Conservation (phyloP, 30 jellyfish, hydroid and myxozoan species). For the Aurelia coerulea region DNA sequence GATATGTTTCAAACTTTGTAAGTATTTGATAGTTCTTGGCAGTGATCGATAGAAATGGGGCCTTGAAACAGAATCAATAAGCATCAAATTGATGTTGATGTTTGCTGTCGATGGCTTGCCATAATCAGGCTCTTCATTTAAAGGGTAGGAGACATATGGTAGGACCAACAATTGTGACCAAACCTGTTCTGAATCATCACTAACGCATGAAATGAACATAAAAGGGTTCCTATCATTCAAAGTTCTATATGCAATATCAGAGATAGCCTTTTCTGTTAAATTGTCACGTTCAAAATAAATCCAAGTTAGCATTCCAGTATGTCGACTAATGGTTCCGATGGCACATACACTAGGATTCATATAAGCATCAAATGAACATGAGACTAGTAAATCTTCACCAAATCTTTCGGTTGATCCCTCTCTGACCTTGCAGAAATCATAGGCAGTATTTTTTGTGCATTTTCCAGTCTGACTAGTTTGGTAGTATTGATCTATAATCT, state of each 20-base stretch:
- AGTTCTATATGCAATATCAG: constrained; percentile 10
- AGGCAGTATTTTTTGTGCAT: neutral
- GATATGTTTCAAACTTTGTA: constrained; percentile 20
- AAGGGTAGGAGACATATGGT: constrained; percentile 18
- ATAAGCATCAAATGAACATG: constrained; percentile 32
- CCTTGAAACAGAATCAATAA: constrained; percentile 82
- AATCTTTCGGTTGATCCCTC: neutral
- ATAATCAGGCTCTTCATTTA: neutral
- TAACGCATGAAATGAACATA: constrained; percentile 58
- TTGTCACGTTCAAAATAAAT: neutral
- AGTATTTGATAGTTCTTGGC: constrained; percentile 55
- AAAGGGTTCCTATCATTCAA: constrained; percentile 30
- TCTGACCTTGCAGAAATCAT: constrained; percentile 9
- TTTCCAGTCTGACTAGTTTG: neutral
- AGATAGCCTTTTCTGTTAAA: neutral
- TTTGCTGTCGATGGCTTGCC: too few relatives aligned
- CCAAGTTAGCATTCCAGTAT: constrained; percentile 24
- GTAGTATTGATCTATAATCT: neutral
- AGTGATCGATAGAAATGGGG: constrained; percentile 79
- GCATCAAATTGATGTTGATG: constrained; percentile 60
- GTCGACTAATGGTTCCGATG: constrained; percentile 20
- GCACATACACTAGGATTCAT: neutral
- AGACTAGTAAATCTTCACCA: neutral
- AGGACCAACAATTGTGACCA: constrained; percentile 49
- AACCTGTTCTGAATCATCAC: neutral